Conservation (phyloP, 2,888 invertebrate species). For the Leucophenga montana region DNA sequence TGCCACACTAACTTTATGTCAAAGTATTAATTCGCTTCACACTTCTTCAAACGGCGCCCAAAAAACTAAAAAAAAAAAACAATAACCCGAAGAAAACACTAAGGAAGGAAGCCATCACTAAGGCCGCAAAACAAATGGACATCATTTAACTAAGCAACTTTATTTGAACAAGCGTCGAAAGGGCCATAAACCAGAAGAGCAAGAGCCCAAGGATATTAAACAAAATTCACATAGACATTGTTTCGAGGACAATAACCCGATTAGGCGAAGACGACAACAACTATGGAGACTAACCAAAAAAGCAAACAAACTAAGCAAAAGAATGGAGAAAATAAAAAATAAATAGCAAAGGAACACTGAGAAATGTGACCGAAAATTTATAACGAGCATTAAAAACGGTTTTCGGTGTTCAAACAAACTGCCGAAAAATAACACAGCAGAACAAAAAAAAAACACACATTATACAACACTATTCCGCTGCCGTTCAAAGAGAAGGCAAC, state of each 20-base stretch:
- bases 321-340: not conserved
- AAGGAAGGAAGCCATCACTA: too few species aligned
- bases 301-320: constrained; percentile 10
- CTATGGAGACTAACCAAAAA: constrained; percentile 21
- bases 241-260: constrained; percentile 57
- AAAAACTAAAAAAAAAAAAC: too few species aligned
- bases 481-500: too few species aligned
- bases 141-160: constrained; percentile 8
- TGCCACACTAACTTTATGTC: too few species aligned
- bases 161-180: constrained; percentile 6
- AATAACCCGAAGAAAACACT: constrained; percentile 2
- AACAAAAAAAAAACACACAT: not conserved
- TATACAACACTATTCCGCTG: too few species aligned
- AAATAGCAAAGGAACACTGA: not conserved
- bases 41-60: too few species aligned
- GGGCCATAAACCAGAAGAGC: constrained; percentile 5
- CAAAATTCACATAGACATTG: constrained; percentile 45
- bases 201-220: constrained; percentile 55
- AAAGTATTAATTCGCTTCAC: too few species aligned
- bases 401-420: constrained; percentile 55
- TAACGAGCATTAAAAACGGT: constrained; percentile 60
- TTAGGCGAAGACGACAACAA: constrained; percentile 9
- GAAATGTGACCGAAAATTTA: constrained; percentile 46
- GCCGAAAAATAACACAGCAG: constrained; percentile 37
- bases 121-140: constrained; percentile 4